A percentile compares a stretch with the other conserved stretches of the same genome.
Conservation (phyloP, 2,797 vertebrate species). For the Gadopsis marmoratus region DNA sequence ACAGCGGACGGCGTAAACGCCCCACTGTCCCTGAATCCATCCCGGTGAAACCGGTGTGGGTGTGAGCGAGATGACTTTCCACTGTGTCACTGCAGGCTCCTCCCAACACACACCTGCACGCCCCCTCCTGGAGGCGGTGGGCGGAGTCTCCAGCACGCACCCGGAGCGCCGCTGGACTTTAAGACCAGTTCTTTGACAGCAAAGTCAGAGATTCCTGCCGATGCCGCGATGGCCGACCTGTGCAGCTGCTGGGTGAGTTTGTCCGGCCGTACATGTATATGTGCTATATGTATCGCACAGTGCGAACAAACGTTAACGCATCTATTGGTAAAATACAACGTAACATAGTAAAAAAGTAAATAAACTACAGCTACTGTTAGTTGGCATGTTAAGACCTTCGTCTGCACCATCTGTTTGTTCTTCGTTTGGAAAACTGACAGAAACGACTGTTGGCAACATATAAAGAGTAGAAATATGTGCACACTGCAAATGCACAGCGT, state of each 20-base stretch:
- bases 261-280: too few relatives aligned
- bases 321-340: not conserved
- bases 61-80: slow-evolving; percentile 50
- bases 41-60: slow-evolving; percentile 47
- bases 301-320: not conserved
- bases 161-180: slow-evolving; percentile 15
- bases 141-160: slow-evolving; percentile 66
- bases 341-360: not conserved
- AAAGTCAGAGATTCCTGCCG: not conserved
- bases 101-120: slow-evolving; percentile 34
- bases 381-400: too few relatives aligned
- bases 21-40: slow-evolving; percentile 43
- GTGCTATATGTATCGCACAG: not conserved
- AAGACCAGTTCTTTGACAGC: not conserved
- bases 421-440: not conserved
- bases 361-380: not conserved
- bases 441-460: not conserved
- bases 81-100: slow-evolving; percentile 58
- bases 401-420: not conserved
- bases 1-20: not conserved
- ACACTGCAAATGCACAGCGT: not conserved
- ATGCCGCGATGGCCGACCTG: slow-evolving; percentile 12
- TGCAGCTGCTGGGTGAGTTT: slow-evolving; percentile 53
- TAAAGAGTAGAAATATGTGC: not conserved
- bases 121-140: slow-evolving; percentile 39